Percentiles rank a stretch among this genome's conserved stretches.
phyloP scores from a whole-genome alignment of 92 coral and sea anemone genomes.

The Muricea muricata region DNA sequence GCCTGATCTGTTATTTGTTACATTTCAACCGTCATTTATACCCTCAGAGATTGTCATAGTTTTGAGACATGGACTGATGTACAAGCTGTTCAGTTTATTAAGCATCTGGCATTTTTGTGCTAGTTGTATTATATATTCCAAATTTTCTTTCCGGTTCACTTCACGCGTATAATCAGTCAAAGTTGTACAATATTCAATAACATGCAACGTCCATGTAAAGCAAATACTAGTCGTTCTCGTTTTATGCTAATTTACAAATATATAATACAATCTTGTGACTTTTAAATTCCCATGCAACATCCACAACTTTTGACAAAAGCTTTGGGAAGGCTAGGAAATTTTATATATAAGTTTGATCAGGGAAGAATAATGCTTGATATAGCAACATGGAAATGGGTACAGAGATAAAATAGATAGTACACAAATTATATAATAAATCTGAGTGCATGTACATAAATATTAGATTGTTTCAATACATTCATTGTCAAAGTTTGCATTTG shows the following conservation, averaged over 20 bases:
- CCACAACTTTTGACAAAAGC: background rate
- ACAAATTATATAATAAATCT: too few relatives aligned
- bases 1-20: background rate
- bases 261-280: background rate
- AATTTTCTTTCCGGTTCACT: background rate
- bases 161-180: background rate
- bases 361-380: too few relatives aligned
- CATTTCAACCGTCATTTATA: background rate
- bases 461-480: too few relatives aligned
- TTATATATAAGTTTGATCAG: too few relatives aligned
- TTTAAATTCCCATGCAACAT: background rate
- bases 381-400: too few relatives aligned
- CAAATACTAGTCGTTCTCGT: too few relatives aligned
- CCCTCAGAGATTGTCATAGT: background rate
- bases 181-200: too few relatives aligned
- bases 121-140: background rate
- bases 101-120: background rate
- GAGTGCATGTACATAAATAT: too few relatives aligned
- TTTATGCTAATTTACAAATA: background rate
- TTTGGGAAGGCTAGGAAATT: too few relatives aligned
- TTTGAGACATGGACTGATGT: slow-evolving; percentile 2
- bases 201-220: too few relatives aligned
- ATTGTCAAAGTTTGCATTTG: too few relatives aligned
- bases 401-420: too few relatives aligned
- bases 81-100: slow-evolving; percentile 11